Base-by-base conservation (phyloP, 2,113 vertebrate species). In the Mormyrus iriodes region DNA sequence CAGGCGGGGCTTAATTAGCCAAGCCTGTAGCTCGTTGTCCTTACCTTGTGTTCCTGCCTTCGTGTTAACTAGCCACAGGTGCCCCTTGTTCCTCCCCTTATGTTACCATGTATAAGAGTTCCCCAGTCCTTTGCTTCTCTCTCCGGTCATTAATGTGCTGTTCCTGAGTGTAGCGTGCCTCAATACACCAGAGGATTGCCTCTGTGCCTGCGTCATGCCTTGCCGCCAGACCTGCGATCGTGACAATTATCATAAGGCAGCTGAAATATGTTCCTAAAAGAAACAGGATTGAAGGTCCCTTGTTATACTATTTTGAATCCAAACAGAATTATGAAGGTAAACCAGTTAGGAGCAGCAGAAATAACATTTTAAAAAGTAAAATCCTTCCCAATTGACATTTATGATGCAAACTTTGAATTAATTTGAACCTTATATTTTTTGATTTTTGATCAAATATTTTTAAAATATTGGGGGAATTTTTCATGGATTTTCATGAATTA, bases 191-290 rank as follows among this genome's bases (percentile, higher is more conserved):
- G n/a, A n/a, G n/a, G n/a, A n/a, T n/a, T n/a, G n/a, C n/a, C n/a
- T n/a, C n/a, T n/a, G n/a, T n/a, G n/a, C n/a, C n/a, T n/a, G n/a
- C n/a, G n/a, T n/a, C n/a, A n/a, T n/a, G n/a, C n/a, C n/a, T n/a
- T n/a, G n/a, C n/a, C n/a, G n/a, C n/a, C n/a, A n/a, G n/a, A n/a
- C n/a, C n/a, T n/a, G n/a, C n/a, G n/a, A n/a, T n/a, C n/a, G n/a
- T n/a, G n/a, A n/a, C n/a, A n/a, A 90, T 91, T 92, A 93, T 95
- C 93, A 93, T 93, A 92, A 95, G 96, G 96, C 96, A 96, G 96
- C 96, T 96, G 95, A 94, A 94, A 92, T 90, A 91, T 93, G 93
- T 93, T 94, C 91, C 91, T 93, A 82, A 91, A 91, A 93, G 90
- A 90, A 82, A 90, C 31, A n/a, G 27, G 61, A 69, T 69, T 69